A percentile compares a stretch with the other conserved stretches of the same genome.
Evolutionary conservation across 2,113 vertebrate species (phyloP).

Genomic region (Gallinago undulata): DNA sequence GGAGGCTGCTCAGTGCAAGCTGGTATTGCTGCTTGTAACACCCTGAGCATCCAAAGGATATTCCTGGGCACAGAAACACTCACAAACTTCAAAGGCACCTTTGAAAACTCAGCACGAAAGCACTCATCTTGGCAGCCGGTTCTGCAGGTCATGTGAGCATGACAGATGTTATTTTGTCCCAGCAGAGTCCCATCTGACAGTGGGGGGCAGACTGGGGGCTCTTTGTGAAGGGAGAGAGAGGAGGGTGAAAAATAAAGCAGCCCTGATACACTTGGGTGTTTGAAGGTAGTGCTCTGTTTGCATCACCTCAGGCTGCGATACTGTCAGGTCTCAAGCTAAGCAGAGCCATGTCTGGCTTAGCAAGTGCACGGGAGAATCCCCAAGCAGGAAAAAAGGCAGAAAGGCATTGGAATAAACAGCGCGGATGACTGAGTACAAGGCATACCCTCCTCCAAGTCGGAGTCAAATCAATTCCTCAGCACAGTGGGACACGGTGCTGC

Average conservation of each 20-base stretch:
- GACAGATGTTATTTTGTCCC: slow-evolving; percentile 21
- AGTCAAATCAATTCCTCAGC: slow-evolving; percentile 9
- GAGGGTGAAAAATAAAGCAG: not conserved
- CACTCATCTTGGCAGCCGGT: not conserved
- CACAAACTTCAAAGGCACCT: slow-evolving; percentile 12
- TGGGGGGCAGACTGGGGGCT: not conserved
- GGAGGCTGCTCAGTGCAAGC: not conserved
- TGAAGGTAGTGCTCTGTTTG: not conserved
- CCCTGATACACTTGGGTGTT: not conserved
- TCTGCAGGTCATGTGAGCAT: not conserved
- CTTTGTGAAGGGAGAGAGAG: not conserved
- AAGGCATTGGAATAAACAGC: not conserved
- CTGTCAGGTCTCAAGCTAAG: not conserved
- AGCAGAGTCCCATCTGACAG: not conserved
- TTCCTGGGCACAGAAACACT: not conserved
- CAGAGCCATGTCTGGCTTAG: not conserved
- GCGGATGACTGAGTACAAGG: not conserved
- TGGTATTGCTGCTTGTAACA: not conserved
- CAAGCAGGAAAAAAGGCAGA: not conserved
- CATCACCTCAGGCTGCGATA: not conserved
- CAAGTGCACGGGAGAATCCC: slow-evolving; percentile 17
- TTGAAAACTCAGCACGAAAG: slow-evolving; percentile 5
- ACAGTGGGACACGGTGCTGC: not conserved
- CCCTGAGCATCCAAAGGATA: not conserved
- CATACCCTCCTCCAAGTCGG: not conserved